Base-by-base conservation (phyloP, 2,797 vertebrate species). In the Lemur catta region DNA sequence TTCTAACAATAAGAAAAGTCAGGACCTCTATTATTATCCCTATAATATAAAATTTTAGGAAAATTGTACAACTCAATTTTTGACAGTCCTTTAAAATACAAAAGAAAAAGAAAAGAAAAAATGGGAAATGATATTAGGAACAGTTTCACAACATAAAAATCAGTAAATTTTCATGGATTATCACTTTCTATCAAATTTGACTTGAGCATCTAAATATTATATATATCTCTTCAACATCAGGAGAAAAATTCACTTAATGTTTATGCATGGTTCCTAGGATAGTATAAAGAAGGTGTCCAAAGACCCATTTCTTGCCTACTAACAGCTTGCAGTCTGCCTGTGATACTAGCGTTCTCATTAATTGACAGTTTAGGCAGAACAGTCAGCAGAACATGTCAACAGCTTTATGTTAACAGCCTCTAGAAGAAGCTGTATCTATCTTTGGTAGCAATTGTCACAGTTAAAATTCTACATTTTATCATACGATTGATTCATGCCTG, bases 271-370 rank as follows among this genome's bases (percentile, higher is more conserved):
- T 24, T n/a, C 10, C 52, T 89, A 33, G 5, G 11, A 76, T 4
- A 71, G 4, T 0, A 2, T 11, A 13, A 22, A 17, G 41, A 46
- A 43, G 35, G 4, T 48, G 55, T 8, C 11, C 26, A 22, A 91
- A 74, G 15, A 72, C 7, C 0, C 1, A 57, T 43, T 1, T n/a
- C 20, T 55, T 74, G 1, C 17, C 18, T 82, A 20, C 38, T 48
- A 0, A 1, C 24, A 57, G 43, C 13, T 24, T 41, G 1, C 6
- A 12, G 26, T 26, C 7, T 79, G 26, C 1, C 24, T 38, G 2
- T 5, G 26, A 4, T 1, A 15, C 30, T 1, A 41, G 2, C 41
- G 22, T 52, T 17, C 20, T 69, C 12, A 3, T 26, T 57, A 75
- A 46, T 15, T 71, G 48, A 63, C 55, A 48, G 22, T 20, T 41